Evolutionary conservation across 2,797 vertebrate species (phyloP).

Genomic region (Yasuhikotakia modesta): DNA sequence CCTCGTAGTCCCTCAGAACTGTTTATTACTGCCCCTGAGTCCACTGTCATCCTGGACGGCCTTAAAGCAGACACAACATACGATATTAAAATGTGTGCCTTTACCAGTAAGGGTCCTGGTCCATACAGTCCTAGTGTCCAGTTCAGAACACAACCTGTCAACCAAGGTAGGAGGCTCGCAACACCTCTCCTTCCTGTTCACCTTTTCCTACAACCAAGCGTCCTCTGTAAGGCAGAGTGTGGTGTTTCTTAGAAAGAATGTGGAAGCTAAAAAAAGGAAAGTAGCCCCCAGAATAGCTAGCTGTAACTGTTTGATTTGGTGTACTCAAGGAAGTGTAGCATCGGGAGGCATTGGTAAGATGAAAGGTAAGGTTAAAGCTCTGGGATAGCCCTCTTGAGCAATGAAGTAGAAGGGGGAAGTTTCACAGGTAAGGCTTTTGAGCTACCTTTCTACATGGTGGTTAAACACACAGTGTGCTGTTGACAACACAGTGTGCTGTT

Average conservation of each 20-base stretch:
- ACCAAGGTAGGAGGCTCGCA: constrained; percentile 93
- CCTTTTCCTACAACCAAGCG: constrained; percentile 64
- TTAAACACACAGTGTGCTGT: neutral
- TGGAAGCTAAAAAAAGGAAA: neutral
- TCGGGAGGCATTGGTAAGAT: constrained; percentile 63
- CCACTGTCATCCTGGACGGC: constrained; percentile 88
- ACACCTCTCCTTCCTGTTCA: constrained; percentile 56
- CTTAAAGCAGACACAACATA: constrained; percentile 98
- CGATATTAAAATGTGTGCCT: constrained; percentile 99
- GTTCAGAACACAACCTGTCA: constrained; percentile 98
- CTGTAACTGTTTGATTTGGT: constrained; percentile 1
- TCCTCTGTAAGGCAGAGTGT: constrained; percentile 66
- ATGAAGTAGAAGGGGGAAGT: constrained; percentile 57
- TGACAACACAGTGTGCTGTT: neutral
- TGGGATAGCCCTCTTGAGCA: constrained; percentile 60
- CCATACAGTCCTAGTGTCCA: constrained; percentile 99
- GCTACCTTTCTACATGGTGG: constrained; percentile 29
- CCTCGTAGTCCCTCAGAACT: constrained; percentile 92
- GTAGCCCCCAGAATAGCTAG: constrained; percentile 6
- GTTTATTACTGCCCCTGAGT: constrained; percentile 91
- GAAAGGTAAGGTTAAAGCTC: constrained; percentile 77
- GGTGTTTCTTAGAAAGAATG: constrained; percentile 39
- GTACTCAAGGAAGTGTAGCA: constrained; percentile 22
- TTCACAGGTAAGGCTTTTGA: constrained; percentile 55
- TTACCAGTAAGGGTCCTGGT: constrained; percentile 98